A percentile compares a stretch with the other conserved stretches of the same genome.
phyloP scores from a whole-genome alignment of 1,140 invertebrate genomes.

The Trichonephila clavata region DNA sequence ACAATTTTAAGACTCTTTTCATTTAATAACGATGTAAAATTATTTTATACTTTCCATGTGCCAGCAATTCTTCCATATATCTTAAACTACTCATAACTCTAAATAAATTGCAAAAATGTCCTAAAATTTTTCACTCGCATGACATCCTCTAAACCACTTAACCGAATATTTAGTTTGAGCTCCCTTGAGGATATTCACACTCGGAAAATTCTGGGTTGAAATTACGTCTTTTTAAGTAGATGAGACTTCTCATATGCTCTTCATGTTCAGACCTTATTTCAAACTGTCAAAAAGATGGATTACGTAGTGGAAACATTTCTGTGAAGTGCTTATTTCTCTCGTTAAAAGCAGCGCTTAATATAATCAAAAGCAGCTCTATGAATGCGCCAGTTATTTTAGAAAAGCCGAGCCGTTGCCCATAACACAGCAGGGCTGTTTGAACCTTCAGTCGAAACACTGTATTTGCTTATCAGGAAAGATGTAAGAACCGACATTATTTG shows the following conservation, averaged over 20 bases:
- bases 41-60: too few relatives aligned
- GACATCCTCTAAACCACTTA: background rate
- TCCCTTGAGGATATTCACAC: background rate
- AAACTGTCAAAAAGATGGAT: constrained; percentile 64
- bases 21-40: too few relatives aligned
- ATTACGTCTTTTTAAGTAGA: constrained; percentile 36
- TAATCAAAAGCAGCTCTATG: background rate
- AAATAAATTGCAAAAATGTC: too few relatives aligned
- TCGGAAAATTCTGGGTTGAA: background rate
- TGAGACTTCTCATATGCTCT: background rate
- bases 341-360: constrained; percentile 6
- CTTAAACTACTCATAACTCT: too few relatives aligned
- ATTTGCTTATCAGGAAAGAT: too few relatives aligned
- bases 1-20: too few relatives aligned
- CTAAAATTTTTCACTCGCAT: background rate
- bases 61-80: too few relatives aligned
- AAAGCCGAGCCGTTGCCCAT: background rate
- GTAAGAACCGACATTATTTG: too few relatives aligned
- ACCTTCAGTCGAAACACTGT: too few relatives aligned
- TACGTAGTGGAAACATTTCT: background rate
- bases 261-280: constrained; percentile 45
- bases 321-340: constrained; percentile 28
- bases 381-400: constrained; percentile 15
- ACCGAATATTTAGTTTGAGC: background rate
- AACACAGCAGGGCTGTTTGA: background rate